These are phyloP conservation scores for Pteronura brasiliensis DNA, from an alignment of 2,113 vertebrate genomes.

Conservation along the genomic window DNA sequence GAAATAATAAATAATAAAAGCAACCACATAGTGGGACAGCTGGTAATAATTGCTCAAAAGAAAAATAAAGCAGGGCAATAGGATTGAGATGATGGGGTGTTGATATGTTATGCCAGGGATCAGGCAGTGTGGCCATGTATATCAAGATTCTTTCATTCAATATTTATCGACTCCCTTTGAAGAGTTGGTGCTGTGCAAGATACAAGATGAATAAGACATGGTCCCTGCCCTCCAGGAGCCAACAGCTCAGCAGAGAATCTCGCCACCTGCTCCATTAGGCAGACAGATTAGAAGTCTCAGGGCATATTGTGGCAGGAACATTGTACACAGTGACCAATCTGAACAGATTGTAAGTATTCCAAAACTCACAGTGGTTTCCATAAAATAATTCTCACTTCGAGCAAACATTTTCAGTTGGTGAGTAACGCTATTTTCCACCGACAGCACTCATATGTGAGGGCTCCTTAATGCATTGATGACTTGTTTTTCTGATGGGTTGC, in stretches of 20 bases:
- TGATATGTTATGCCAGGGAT: not conserved
- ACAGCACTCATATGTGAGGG: slow-evolving; percentile 55
- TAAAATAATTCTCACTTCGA: slow-evolving; percentile 73
- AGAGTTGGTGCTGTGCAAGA: not conserved
- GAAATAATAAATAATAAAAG: slow-evolving; percentile 17
- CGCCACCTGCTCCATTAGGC: slow-evolving; percentile 51
- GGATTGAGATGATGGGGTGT: not conserved
- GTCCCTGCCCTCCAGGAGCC: slow-evolving; percentile 34
- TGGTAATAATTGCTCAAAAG: not conserved
- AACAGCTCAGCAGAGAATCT: slow-evolving; percentile 44
- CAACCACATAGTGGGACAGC: not conserved
- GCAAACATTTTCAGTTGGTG: slow-evolving; percentile 72
- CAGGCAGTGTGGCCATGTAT: not conserved
- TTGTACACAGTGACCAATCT: slow-evolving; percentile 51
- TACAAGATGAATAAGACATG: slow-evolving; percentile 6
- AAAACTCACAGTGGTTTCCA: slow-evolving; percentile 63
- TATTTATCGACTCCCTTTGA: slow-evolving; percentile 38
- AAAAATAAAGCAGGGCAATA: not conserved
- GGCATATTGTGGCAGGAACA: slow-evolving; percentile 35
- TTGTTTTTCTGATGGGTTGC: slow-evolving; percentile 65
- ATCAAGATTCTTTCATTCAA: not conserved
- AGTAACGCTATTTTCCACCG: slow-evolving; percentile 65
- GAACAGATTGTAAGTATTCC: slow-evolving; percentile 70
- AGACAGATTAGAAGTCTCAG: slow-evolving; percentile 57
- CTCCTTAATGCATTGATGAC: slow-evolving; percentile 51